phyloP scores from a whole-genome alignment of 2,113 vertebrate genomes.

The Bujurquina vittata region DNA sequence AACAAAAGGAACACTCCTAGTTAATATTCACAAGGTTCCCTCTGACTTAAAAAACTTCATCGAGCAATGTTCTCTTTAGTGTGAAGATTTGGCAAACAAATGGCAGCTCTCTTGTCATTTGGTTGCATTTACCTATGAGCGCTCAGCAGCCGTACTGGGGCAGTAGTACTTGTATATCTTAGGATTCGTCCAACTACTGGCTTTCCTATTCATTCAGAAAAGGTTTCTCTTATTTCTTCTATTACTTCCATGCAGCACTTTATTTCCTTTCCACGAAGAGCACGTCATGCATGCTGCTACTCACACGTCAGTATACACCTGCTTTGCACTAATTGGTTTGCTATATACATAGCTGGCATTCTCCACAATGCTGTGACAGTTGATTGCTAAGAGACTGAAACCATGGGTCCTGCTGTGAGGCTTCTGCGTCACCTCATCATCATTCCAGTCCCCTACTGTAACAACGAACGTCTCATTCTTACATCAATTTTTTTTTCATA shows the following conservation, averaged over 20 bases:
- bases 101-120: slow-evolving; percentile 47
- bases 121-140: slow-evolving; percentile 56
- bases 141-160: not conserved
- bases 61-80: not conserved
- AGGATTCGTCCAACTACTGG: not conserved
- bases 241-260: not conserved
- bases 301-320: not conserved
- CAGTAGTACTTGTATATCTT: not conserved
- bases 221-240: not conserved
- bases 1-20: not conserved
- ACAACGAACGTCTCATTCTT: not conserved
- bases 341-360: not conserved
- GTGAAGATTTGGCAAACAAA: slow-evolving; percentile 58
- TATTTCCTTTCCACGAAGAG: not conserved
- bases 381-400: slow-evolving; percentile 53
- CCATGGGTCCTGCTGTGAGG: slow-evolving; percentile 30
- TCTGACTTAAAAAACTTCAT: slow-evolving; percentile 5
- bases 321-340: slow-evolving; percentile 11
- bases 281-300: not conserved
- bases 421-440: slow-evolving; percentile 35
- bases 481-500: not conserved
- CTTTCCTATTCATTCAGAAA: not conserved
- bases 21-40: slow-evolving; percentile 20
- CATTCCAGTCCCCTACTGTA: slow-evolving; percentile 5
- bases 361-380: not conserved